Evolutionary conservation across 2,113 vertebrate genomes (phyloP), one percentile per base, ranked within the genome.

Genomic region (Egretta garzetta): DNA sequence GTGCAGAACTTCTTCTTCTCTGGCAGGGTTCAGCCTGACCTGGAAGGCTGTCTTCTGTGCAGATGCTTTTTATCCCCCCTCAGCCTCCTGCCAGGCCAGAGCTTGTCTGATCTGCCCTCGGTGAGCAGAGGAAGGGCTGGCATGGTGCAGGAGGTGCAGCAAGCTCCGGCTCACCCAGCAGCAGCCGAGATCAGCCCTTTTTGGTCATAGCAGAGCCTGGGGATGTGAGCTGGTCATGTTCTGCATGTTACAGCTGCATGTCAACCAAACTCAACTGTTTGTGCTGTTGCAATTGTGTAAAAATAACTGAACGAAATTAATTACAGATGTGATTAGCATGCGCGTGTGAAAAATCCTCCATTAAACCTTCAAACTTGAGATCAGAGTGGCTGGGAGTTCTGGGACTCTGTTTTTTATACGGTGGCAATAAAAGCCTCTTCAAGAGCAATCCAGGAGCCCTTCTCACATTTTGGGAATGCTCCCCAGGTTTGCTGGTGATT

Each of bases 271-370:
- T 47, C 41, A 39, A 28, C 59, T 21, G 39, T 60, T 49, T 59
- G 90, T 76, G 93, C 66, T 70, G 33, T 39, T 71, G 67, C 35
- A n/a, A 11, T 32, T 64, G 74, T 67, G 80, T 60, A 49, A 89
- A 93, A 90, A 82, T 80, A 96, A 76, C 32, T 4, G 33, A 75
- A 26, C 20, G 1, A 50, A 79, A 64, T 33, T 27, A 66, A 33
- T 43, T 85, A 63, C 91, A 85, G 94, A 81, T 94, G 95, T 93
- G 89, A 72, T 39, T 33, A 59, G 93, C 93, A 79, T 91, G 93
- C 2, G 59, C 9, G 16, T 86, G 95, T 84, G 95, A 43, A 80
- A 93, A 68, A 22, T 17, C 63, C 39, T 83, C 88, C 74, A 93
- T 96, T 95, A 96, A 96, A 96, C 15, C 80, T 76, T 88, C 64